Percentiles rank a stretch among this genome's conserved stretches.
Conservation (phyloP, 2,888 invertebrate species). For the Neoscelio sp. region DNA sequence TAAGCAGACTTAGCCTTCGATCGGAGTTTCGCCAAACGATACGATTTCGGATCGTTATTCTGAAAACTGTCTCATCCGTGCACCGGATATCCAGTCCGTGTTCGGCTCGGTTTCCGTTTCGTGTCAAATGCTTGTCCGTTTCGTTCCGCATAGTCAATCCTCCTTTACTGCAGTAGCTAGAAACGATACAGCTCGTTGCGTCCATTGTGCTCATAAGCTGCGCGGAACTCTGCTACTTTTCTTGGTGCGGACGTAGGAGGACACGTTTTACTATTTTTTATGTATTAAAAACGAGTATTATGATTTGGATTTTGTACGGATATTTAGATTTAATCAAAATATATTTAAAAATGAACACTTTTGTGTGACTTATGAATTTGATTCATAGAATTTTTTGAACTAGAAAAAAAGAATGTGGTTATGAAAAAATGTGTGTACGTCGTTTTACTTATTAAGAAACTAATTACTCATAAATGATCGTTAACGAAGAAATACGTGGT, state of each 20-base stretch:
- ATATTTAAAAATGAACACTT: too few relatives aligned
- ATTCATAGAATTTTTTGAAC: too few relatives aligned
- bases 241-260: conserved; percentile 65
- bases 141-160: conserved; percentile 72
- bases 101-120: conserved; percentile 68
- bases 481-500: too few relatives aligned
- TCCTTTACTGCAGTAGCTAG: conserved; percentile 63
- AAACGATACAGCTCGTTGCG: conserved; percentile 69
- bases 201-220: conserved; percentile 66
- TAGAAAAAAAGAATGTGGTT: too few relatives aligned
- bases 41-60: conserved; percentile 63
- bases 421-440: too few relatives aligned
- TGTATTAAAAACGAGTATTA: too few relatives aligned
- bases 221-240: conserved; percentile 59
- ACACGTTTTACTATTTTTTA: conserved; percentile 65
- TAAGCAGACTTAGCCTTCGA: neutral
- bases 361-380: too few relatives aligned
- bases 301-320: too few relatives aligned
- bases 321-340: too few relatives aligned
- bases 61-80: conserved; percentile 54
- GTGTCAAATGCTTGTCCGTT: conserved; percentile 69
- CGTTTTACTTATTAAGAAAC: too few relatives aligned
- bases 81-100: conserved; percentile 67
- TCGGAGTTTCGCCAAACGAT: conserved; percentile 36
- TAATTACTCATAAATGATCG: too few relatives aligned